phyloP scores from a whole-genome alignment of 1,140 invertebrate species.

The Macrobrachium rosenbergii region DNA sequence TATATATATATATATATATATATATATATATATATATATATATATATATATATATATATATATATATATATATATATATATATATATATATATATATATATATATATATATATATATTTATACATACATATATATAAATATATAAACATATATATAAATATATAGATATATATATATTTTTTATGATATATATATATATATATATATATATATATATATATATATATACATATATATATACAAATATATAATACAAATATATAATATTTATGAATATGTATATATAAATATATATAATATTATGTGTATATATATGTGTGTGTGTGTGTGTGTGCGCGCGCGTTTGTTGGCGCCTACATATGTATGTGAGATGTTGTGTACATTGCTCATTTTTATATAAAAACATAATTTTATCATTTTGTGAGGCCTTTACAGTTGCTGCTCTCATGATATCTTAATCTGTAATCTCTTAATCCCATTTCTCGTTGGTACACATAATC shows the following conservation, averaged over 20 bases:
- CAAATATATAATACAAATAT: neutral
- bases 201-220: neutral
- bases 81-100: neutral
- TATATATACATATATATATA: neutral
- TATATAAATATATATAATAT: neutral
- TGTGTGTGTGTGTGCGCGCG: neutral
- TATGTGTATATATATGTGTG: neutral
- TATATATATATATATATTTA: neutral
- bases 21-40: slow-evolving; percentile 22
- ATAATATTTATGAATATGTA: neutral
- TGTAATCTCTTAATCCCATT: too few species aligned
- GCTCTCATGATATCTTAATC: too few species aligned
- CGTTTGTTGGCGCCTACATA: too few species aligned
- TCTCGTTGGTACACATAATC: too few species aligned
- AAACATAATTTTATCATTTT: too few species aligned
- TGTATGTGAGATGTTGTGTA: too few species aligned
- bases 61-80: slow-evolving; percentile 20
- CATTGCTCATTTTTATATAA: too few species aligned
- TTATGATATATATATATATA: neutral
- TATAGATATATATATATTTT: too few species aligned
- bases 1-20: slow-evolving; percentile 2
- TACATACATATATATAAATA: neutral
- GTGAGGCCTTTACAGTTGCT: too few species aligned
- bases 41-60: slow-evolving; percentile 22
- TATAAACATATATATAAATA: neutral